A percentile compares a stretch with the other conserved stretches of the same genome.
Evolutionary conservation across 2,797 vertebrate species (phyloP).

Genomic region (Odontamblyopus rebecca): DNA sequence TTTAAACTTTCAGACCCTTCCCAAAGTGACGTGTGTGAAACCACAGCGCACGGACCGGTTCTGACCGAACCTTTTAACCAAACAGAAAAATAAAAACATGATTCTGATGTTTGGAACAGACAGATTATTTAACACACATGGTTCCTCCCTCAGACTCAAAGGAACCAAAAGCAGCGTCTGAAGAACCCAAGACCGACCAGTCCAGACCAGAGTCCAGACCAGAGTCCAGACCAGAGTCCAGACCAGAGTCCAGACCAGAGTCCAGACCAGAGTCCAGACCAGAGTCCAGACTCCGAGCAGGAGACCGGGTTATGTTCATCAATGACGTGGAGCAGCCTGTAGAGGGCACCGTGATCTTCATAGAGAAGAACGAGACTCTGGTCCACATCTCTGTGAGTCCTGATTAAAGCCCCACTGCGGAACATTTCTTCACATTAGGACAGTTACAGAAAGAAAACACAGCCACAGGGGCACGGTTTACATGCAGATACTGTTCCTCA

Average conservation of each 20-base stretch:
- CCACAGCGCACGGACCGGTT: too few relatives aligned
- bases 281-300: background rate
- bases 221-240: background rate
- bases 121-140: background rate
- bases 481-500: too few relatives aligned
- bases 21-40: too few relatives aligned
- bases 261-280: background rate
- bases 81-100: too few relatives aligned
- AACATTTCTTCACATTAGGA: background rate
- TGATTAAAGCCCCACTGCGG: background rate
- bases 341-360: background rate
- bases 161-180: background rate
- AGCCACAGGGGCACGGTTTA: too few relatives aligned
- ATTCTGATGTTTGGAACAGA: too few relatives aligned
- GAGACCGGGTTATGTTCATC: background rate
- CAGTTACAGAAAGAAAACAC: too few relatives aligned
- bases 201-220: background rate
- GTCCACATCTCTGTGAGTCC: conserved; percentile 4
- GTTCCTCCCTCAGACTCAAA: background rate
- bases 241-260: background rate
- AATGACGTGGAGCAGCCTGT: background rate
- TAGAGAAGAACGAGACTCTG: background rate
- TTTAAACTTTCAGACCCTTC: too few relatives aligned
- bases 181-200: background rate
- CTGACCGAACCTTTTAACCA: too few relatives aligned